Conservation (phyloP, 2,113 vertebrate species). For the Callospermophilus lateralis region DNA sequence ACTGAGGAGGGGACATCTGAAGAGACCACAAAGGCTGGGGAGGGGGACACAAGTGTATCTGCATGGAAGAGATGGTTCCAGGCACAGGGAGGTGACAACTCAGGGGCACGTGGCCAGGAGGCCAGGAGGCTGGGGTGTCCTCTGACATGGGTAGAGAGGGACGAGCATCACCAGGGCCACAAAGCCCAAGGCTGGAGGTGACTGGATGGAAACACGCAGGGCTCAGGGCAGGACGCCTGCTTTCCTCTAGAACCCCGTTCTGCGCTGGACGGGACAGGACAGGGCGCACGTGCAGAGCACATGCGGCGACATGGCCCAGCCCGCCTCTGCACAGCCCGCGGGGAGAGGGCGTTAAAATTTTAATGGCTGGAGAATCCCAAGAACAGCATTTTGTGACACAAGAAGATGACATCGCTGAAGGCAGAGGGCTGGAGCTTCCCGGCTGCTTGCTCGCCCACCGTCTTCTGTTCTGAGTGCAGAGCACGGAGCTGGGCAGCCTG, state of each 20-base stretch:
- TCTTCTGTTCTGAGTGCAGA: no score
- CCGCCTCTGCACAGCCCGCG: background rate
- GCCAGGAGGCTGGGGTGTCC: background rate
- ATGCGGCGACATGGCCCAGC: no score
- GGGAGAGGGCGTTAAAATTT: no score
- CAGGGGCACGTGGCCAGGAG: background rate
- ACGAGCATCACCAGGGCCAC: background rate
- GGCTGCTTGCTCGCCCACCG: background rate
- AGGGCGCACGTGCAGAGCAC: no score
- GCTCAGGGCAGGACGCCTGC: background rate
- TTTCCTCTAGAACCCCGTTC: no score
- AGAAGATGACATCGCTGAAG: background rate
- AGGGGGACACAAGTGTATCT: background rate
- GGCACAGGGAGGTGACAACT: background rate
- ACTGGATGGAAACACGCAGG: rapidly evolving
- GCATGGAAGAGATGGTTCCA: background rate
- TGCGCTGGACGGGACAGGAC: no score
- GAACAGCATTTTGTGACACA: background rate
- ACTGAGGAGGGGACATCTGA: no score
- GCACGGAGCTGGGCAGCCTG: no score
- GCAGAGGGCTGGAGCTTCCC: background rate
- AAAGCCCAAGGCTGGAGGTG: background rate
- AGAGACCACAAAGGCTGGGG: background rate
- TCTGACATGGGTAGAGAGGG: rapidly evolving
- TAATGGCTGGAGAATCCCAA: background rate